Evolutionary conservation across 2,113 vertebrate species (phyloP).

Genomic region (Larimichthys crocea): DNA sequence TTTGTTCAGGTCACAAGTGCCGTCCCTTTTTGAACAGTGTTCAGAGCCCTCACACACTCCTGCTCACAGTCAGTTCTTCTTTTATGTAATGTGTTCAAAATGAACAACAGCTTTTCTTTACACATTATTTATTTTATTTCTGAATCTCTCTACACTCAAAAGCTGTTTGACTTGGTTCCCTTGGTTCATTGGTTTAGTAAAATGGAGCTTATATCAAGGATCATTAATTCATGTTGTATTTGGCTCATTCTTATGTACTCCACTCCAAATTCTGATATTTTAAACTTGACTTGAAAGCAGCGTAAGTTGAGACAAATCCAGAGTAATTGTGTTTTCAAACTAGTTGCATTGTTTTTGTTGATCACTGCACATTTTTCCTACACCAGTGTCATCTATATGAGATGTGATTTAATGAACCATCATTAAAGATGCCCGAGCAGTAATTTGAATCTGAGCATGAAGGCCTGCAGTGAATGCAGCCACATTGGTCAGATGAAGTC

Average conservation of each 20-base stretch:
- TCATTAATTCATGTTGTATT: neutral
- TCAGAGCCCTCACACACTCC: neutral
- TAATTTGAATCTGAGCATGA: conserved; percentile 28
- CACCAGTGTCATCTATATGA: conserved; percentile 22
- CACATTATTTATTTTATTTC: neutral
- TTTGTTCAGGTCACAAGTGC: neutral
- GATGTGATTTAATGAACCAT: conserved; percentile 26
- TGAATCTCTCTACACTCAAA: neutral
- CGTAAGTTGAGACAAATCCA: neutral
- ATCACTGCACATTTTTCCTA: neutral
- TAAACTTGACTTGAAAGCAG: neutral
- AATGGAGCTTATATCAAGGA: too few species aligned
- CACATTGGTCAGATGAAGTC: conserved; percentile 28
- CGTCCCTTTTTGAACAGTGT: neutral
- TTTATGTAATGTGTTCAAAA: too few species aligned
- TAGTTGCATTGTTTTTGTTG: neutral
- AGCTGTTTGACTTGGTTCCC: neutral
- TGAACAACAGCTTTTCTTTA: neutral
- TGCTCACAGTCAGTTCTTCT: neutral
- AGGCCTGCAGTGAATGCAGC: conserved; percentile 3
- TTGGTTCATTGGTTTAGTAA: too few species aligned
- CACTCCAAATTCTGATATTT: neutral
- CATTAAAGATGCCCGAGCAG: neutral
- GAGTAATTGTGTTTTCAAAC: neutral
- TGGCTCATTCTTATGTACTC: neutral